phyloP scores from a whole-genome alignment of 2,888 invertebrate species.

The Standfussiana lucernea region DNA sequence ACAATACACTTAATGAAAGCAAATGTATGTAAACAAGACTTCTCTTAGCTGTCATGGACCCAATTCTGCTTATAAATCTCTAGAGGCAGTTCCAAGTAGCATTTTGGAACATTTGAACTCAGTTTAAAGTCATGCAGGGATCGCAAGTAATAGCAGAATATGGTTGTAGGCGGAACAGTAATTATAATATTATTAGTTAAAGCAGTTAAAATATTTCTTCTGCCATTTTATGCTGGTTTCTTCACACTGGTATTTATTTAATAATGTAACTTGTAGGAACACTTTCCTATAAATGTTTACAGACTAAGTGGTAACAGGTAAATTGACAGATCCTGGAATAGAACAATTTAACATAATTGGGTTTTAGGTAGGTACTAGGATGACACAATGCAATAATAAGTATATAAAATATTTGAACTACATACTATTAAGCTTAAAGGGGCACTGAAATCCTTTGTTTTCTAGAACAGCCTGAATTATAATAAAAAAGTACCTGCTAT shows the following conservation, averaged over 20 bases:
- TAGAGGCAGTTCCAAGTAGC: constrained; percentile 61
- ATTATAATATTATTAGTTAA: constrained; percentile 39
- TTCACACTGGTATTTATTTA: constrained; percentile 46
- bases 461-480: background rate
- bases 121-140: constrained; percentile 62
- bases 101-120: constrained; percentile 43
- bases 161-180: constrained; percentile 54
- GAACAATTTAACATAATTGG: constrained; percentile 25
- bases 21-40: constrained; percentile 65
- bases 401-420: constrained; percentile 20
- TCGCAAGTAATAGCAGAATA: constrained; percentile 57
- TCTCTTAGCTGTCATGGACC: constrained; percentile 72
- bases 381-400: constrained; percentile 19
- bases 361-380: background rate
- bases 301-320: constrained; percentile 44
- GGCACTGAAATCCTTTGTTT: constrained; percentile 22
- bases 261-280: constrained; percentile 33
- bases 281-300: constrained; percentile 47
- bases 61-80: constrained; percentile 60
- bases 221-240: constrained; percentile 46
- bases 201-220: constrained; percentile 45
- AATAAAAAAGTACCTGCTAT: background rate
- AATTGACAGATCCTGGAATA: constrained; percentile 48
- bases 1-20: constrained; percentile 67
- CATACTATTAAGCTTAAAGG: constrained; percentile 13